These are phyloP conservation scores for Thymelicus acteon DNA, from an alignment of 2,888 invertebrate species.

Conservation along the genomic window DNA sequence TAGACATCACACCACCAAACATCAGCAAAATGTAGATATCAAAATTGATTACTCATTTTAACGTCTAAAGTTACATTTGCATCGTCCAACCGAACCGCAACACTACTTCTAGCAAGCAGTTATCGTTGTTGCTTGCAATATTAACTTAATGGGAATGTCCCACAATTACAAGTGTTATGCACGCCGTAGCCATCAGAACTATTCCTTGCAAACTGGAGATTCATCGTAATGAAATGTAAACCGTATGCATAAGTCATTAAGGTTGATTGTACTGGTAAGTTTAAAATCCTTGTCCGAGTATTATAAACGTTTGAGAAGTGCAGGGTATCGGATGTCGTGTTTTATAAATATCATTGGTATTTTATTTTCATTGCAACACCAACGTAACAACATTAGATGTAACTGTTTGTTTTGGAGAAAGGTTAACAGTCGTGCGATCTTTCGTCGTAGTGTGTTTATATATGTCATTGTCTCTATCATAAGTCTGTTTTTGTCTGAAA, in stretches of 20 bases:
- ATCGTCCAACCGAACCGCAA: constrained; percentile 39
- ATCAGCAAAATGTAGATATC: not conserved
- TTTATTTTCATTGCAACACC: constrained; percentile 21
- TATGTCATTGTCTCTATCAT: no score
- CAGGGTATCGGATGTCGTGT: constrained; percentile 18
- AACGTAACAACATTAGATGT: not conserved
- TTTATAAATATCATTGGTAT: constrained; percentile 24
- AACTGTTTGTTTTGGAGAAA: constrained; percentile 2
- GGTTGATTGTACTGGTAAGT: not conserved
- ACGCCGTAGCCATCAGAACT: constrained; percentile 28
- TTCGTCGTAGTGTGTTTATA: not conserved
- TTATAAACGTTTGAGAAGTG: constrained; percentile 13
- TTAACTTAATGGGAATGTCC: constrained; percentile 46
- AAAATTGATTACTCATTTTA: constrained; percentile 36
- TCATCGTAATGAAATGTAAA: constrained; percentile 38
- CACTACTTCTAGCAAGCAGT: constrained; percentile 40
- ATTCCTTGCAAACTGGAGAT: constrained; percentile 33
- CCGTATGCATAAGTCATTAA: constrained; percentile 2
- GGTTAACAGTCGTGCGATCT: not conserved
- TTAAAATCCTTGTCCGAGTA: not conserved
- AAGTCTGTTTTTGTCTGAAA: no score
- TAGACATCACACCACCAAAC: no score
- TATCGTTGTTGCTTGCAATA: constrained; percentile 28
- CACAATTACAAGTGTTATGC: constrained; percentile 38
- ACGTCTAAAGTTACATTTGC: constrained; percentile 39